Evolutionary conservation across 1,140 invertebrate species (phyloP).

Genomic region (Tetramorium alpestre): DNA sequence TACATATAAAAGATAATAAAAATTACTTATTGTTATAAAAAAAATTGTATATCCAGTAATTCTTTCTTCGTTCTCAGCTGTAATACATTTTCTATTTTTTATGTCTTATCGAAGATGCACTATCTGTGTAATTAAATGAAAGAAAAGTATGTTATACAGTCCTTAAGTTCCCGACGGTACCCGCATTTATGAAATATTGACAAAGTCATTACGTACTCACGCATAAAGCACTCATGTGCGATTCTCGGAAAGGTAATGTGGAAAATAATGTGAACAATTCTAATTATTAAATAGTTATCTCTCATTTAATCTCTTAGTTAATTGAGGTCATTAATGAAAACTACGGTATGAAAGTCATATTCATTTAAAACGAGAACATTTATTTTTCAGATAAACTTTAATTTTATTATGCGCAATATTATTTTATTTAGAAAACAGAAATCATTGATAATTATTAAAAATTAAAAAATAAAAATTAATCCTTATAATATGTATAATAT

Average conservation of each 20-base stretch:
- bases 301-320: neutral
- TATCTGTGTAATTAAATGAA: neutral
- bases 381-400: neutral
- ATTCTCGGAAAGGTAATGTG: neutral
- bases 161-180: constrained; percentile 1
- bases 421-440: neutral
- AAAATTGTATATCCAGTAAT: neutral
- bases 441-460: neutral
- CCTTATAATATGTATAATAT: neutral
- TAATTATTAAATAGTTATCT: neutral
- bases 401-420: neutral
- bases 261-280: neutral
- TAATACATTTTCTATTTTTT: neutral
- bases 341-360: neutral
- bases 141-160: neutral
- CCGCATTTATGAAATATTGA: neutral
- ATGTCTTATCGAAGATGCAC: neutral
- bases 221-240: neutral
- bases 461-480: neutral
- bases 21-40: neutral
- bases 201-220: neutral
- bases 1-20: neutral
- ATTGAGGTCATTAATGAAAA: neutral
- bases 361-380: neutral
- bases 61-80: neutral